Base-by-base conservation (phyloP, 2,797 vertebrate genomes). In the Rhinogobio ventralis region DNA sequence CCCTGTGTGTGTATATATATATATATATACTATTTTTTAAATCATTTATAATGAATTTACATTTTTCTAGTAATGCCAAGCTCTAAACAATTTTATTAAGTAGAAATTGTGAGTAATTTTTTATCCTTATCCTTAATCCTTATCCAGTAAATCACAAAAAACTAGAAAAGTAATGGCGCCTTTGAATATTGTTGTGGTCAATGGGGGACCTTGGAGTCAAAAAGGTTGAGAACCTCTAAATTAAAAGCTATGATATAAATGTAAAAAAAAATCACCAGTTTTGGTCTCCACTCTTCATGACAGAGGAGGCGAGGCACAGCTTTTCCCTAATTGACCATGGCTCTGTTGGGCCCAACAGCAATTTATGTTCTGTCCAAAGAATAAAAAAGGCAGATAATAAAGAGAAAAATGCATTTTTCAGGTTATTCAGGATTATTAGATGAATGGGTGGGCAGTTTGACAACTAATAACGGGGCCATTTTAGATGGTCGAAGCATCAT, bases 231-330 rank as follows among this genome's bases (percentile, higher is more conserved):
- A 49, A 51, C 45, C 17, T 20, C 46, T 73, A 3, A 64, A 64
- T 64, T 64, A n/a, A 55, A 42, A 36, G 49, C 73, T 46, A 46
- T 30, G 5, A 46, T 60, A 23, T 28, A 62, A n/a, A 72, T 49
- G 11, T 62, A 51, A 25, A 69, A 28, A 25, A 36, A 20, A n/a
- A 77, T 82, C 36, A 99, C 98, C 98, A 99, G 93, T 99, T 99
- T 94, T 99, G 98, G 93, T 99, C 97, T 55, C 98, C 98, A 87
- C 98, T 99, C 90, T 97, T 96, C 97, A 99, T 99, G 87, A 99
- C 98, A 72, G 98, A 99, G 72, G 98, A 98, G 60, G 98, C 98
- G 90, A 99, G 94, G 91, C 98, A 99, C 82, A 99, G 94, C 90
- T 99, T 99, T 94, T 99, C 98, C 80, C 97, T 96, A 89, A 98